phyloP scores from a whole-genome alignment of 2,113 vertebrate genomes.

The Patagioenas fasciata region DNA sequence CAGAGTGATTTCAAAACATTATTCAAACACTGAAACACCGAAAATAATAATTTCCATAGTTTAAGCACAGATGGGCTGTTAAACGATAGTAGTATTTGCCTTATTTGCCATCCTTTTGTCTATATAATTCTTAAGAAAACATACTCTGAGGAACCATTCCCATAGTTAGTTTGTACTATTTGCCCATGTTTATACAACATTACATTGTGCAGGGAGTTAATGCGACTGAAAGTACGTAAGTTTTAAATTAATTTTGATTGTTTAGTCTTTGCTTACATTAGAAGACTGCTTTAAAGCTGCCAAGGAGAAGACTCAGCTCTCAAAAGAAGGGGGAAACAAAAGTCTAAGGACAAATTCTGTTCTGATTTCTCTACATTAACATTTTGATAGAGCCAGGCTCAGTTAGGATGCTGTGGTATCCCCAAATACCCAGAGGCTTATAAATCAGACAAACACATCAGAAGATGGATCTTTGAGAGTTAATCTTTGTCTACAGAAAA shows the following conservation, averaged over 20 bases:
- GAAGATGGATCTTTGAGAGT: not conserved
- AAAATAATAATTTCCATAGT: not conserved
- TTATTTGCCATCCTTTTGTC: not conserved
- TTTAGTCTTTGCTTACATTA: slow-evolving; percentile 51
- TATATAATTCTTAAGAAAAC: slow-evolving; percentile 32
- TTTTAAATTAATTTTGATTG: slow-evolving; percentile 44
- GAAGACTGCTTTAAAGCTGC: slow-evolving; percentile 12
- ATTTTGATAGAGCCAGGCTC: not conserved
- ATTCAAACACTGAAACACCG: not conserved
- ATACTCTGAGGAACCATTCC: not conserved
- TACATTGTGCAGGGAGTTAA: slow-evolving; percentile 59
- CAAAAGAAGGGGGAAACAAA: not conserved
- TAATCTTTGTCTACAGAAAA: not conserved
- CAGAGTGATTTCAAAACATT: not conserved
- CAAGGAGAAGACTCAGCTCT: not conserved
- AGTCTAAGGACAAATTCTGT: not conserved
- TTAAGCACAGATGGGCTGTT: not conserved
- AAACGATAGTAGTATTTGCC: not conserved
- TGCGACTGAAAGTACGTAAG: slow-evolving; percentile 37
- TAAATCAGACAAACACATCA: not conserved
- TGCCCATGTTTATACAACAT: slow-evolving; percentile 48
- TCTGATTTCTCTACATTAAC: not conserved
- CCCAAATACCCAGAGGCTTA: not conserved
- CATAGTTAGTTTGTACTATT: not conserved
- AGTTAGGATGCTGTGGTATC: not conserved